These are phyloP conservation scores for Tinea semifulvella DNA, from an alignment of 2,888 invertebrate genomes.

Conservation along the genomic window DNA sequence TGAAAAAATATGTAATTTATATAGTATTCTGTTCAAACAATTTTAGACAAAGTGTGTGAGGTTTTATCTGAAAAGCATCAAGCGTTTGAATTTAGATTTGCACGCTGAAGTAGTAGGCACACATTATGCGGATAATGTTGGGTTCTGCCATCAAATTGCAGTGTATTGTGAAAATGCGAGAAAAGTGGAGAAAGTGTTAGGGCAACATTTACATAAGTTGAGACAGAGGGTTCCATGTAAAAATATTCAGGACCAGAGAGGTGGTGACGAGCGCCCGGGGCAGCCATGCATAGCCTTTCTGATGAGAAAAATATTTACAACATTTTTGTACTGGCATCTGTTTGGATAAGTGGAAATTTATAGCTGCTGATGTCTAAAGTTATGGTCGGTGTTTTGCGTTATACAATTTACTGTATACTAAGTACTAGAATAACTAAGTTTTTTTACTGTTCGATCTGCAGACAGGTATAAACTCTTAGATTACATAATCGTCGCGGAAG, in stretches of 20 bases:
- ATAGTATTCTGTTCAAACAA: too few species aligned
- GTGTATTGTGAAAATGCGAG: constrained; percentile 59
- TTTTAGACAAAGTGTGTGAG: not conserved
- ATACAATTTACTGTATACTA: not conserved
- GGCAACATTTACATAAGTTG: constrained; percentile 63
- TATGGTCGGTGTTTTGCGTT: not conserved
- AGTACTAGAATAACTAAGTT: too few species aligned
- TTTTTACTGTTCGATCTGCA: too few species aligned
- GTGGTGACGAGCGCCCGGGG: constrained; percentile 58
- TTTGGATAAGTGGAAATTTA: constrained; percentile 1
- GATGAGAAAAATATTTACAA: constrained; percentile 59
- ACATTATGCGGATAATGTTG: constrained; percentile 48
- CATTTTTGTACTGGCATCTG: constrained; percentile 21
- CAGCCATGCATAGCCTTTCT: constrained; percentile 52
- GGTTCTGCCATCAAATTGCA: constrained; percentile 57
- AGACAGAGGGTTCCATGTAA: constrained; percentile 51
- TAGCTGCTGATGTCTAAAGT: not conserved
- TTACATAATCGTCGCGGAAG: not conserved
- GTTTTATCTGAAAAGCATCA: constrained; percentile 3
- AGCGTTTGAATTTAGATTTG: not conserved
- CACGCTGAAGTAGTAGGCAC: constrained; percentile 23
- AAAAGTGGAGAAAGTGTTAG: constrained; percentile 63
- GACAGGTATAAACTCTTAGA: not conserved
- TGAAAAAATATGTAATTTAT: too few species aligned
- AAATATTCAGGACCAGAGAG: constrained; percentile 56